Evolutionary conservation across 2,888 invertebrate species (phyloP).

Genomic region (Lamellibrachia columna): DNA sequence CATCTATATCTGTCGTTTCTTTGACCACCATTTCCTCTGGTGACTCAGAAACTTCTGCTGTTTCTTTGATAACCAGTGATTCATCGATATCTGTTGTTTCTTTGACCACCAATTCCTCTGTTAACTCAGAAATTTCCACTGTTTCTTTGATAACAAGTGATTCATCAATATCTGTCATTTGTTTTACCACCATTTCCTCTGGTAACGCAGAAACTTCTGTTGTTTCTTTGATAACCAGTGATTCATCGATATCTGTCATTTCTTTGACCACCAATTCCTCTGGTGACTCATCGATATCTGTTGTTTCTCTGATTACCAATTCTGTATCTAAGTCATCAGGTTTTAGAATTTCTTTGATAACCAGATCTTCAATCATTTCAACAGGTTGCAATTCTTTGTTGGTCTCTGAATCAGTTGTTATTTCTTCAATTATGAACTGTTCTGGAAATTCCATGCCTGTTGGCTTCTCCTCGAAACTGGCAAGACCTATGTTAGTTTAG

Average conservation of each 20-base stretch:
- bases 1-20: neutral
- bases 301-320: neutral
- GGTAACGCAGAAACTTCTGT: neutral
- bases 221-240: neutral
- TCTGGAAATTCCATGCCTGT: conserved; percentile 6
- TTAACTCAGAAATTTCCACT: neutral
- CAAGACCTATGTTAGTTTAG: neutral
- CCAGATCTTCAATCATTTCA: no score
- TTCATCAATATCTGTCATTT: neutral
- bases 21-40: neutral
- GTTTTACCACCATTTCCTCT: neutral
- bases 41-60: neutral
- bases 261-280: neutral
- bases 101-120: neutral
- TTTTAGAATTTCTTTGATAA: no score
- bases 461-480: neutral
- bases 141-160: no score
- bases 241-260: neutral
- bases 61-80: neutral
- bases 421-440: neutral
- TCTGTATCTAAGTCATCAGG: no score
- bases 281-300: neutral
- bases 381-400: no score
- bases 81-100: neutral
- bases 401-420: neutral